Base-by-base conservation (phyloP, 2,797 vertebrate species). In the Enteromius argenteus region DNA sequence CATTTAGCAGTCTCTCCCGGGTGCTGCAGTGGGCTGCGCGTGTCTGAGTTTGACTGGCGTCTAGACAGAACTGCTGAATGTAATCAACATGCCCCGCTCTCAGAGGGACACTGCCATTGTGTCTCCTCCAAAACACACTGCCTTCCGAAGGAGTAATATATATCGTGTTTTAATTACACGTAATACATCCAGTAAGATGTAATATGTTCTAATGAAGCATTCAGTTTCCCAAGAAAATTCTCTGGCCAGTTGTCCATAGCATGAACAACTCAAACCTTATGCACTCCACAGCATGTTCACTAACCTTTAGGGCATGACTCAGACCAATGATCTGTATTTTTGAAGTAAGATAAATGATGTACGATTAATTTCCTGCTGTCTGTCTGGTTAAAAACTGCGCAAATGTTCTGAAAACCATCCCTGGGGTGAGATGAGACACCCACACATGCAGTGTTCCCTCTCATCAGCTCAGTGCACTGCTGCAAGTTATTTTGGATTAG, bases 21-120 rank as follows among this genome's bases (percentile, higher is more conserved):
- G 56, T 81, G 44, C 67, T 88, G 81, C 82, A 75, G 87, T 71
- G 85, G 82, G 68, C 75, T 86, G 86, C 60, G 76, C 56, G 72
- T 86, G 86, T 89, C 85, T 89, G 86, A 49, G 83, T 89, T 81
- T 71, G 51, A 60, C 80, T 81, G 78, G 80, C 46, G 85, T 89
- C 88, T 89, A 89, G 88, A 89, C 88, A 85, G 68, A 78, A 81
- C 79, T 66, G 83, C 75, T 74, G 72, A 84, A 85, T 85, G 80
- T 86, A 86, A 86, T 89, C 86, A 89, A 85, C 81, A 71, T 60
- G 67, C 39, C 80, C 77, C 69, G 51, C 79, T 84, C 82, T 84
- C 79, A 60, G 81, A 87, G 86, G 82, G 37, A 71, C 83, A 77
- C 79, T 39, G 67, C 23, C 74, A 81, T 46, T 79, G 75, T 78